Evolutionary conservation across 2,113 vertebrate species (phyloP).

Genomic region (Apodemus speciosus): DNA sequence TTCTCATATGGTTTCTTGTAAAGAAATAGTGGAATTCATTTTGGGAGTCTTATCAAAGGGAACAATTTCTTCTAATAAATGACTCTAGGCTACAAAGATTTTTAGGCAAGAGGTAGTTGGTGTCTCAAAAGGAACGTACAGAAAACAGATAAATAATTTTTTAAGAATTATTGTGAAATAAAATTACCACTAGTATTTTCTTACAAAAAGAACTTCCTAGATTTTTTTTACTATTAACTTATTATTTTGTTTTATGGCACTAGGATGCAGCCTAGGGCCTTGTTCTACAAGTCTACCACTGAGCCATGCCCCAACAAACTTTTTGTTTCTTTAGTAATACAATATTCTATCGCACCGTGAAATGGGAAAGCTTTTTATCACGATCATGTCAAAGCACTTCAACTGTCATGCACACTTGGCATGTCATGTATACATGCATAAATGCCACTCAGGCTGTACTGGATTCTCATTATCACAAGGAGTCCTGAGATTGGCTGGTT

Average conservation of each 20-base stretch:
- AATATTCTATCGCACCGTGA: neutral
- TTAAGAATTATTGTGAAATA: slow-evolving; percentile 26
- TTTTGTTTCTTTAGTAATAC: neutral
- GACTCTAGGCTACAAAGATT: neutral
- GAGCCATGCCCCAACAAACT: neutral
- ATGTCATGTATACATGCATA: too few relatives aligned
- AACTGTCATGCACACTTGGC: neutral
- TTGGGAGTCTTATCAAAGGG: neutral
- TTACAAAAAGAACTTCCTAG: neutral
- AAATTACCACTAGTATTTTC: slow-evolving; percentile 41
- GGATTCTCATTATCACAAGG: neutral
- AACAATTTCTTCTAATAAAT: neutral
- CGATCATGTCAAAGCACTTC: neutral
- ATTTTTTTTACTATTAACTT: neutral
- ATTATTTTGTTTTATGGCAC: neutral
- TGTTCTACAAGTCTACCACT: neutral
- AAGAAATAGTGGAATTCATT: neutral
- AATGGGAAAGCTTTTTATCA: neutral
- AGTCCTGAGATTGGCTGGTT: neutral
- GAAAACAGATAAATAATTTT: slow-evolving; percentile 7
- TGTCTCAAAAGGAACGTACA: slow-evolving; percentile 19
- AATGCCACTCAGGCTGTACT: too few relatives aligned
- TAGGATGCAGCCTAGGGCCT: neutral
- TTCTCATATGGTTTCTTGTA: neutral
- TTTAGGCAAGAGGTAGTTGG: neutral